A percentile compares a stretch with the other conserved stretches of the same genome.
These are phyloP conservation scores for Chelmon rostratus DNA, from an alignment of 2,797 vertebrate genomes.

Conservation along the genomic window DNA sequence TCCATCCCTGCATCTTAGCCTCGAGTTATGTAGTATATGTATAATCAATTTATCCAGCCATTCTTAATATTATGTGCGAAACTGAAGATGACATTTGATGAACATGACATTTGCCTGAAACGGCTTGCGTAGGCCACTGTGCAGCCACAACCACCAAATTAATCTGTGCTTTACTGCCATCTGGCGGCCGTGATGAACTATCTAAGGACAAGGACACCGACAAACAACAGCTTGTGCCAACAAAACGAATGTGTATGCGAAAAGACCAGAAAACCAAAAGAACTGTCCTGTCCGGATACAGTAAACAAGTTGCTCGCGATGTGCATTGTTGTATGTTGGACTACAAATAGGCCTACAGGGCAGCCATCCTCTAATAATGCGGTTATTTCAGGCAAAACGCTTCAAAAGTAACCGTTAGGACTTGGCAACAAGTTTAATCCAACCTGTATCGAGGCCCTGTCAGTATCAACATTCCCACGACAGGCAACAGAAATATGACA, in stretches of 20 bases:
- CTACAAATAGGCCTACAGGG: neutral
- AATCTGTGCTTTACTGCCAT: constrained; percentile 38
- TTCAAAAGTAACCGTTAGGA: neutral
- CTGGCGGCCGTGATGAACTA: constrained; percentile 43
- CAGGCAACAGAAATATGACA: neutral
- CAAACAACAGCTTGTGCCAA: constrained; percentile 38
- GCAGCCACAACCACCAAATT: neutral
- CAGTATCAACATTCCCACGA: fast-evolving
- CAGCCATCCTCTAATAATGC: neutral
- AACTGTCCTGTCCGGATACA: neutral
- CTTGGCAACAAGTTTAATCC: neutral
- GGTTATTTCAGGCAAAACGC: neutral
- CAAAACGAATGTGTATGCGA: neutral
- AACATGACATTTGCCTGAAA: constrained; percentile 15
- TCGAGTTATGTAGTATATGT: neutral
- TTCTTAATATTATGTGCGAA: neutral
- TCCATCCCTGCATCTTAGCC: neutral
- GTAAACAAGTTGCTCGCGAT: neutral
- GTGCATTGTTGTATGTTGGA: neutral
- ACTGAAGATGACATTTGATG: neutral
- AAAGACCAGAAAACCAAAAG: constrained; percentile 28
- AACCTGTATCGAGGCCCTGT: too few species aligned
- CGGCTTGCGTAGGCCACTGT: neutral
- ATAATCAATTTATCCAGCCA: neutral
- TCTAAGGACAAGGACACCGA: neutral